Percentiles rank a stretch among this genome's conserved stretches.
These are phyloP conservation scores for Ianthella basta DNA, from an alignment of 37 sponge, comb jelly and placozoan species.

Conservation along the genomic window DNA sequence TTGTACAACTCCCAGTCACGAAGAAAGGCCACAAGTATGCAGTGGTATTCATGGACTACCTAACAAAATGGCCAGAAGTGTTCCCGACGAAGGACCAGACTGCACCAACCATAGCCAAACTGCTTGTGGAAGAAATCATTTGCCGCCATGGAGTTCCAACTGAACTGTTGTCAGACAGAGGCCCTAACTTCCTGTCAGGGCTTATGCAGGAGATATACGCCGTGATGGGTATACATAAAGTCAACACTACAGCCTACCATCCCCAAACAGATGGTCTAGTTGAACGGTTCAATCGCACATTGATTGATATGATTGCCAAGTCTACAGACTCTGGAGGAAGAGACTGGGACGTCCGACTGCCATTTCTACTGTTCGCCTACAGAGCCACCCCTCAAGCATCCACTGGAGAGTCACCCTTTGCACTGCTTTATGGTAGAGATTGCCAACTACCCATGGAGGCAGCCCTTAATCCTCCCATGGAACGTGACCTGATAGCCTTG, in stretches of 20 bases:
- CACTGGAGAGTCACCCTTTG: conserved; percentile 57
- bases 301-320: conserved; percentile 51
- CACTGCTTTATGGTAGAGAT: conserved; percentile 57
- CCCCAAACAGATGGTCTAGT: conserved; percentile 62
- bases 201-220: conserved; percentile 39
- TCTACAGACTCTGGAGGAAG: conserved; percentile 11
- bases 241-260: conserved; percentile 63
- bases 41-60: conserved; percentile 58
- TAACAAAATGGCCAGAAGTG: conserved; percentile 78
- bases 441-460: conserved; percentile 33
- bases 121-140: conserved; percentile 59
- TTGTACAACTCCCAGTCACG: conserved; percentile 37
- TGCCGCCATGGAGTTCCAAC: conserved; percentile 67
- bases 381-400: conserved; percentile 37
- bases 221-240: conserved; percentile 51
- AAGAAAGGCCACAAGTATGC: conserved; percentile 41
- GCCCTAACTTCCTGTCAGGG: conserved; percentile 34
- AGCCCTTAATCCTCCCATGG: not conserved
- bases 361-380: conserved; percentile 52
- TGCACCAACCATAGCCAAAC: conserved; percentile 58
- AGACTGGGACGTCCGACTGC: conserved; percentile 44
- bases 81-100: conserved; percentile 51
- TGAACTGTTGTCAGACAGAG: conserved; percentile 56
- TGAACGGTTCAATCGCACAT: conserved; percentile 54
- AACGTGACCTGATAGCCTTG: not conserved